Evolutionary conservation across 2,888 invertebrate species (phyloP).

Genomic region (Conchocele bisecta): DNA sequence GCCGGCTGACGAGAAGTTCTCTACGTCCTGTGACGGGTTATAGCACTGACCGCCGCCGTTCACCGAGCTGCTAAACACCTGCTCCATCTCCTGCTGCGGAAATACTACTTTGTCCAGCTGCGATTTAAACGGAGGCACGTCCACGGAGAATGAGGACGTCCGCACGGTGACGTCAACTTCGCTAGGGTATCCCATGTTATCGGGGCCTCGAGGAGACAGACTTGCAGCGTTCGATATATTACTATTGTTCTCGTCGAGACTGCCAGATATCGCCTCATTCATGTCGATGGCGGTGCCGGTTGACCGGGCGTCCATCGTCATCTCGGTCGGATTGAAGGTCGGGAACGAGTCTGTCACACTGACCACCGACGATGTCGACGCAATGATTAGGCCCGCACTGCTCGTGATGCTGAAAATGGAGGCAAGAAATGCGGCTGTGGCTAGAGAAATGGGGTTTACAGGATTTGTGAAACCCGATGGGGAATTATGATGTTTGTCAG

Average conservation of each 20-base stretch:
- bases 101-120: slow-evolving; percentile 48
- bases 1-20: slow-evolving; percentile 5
- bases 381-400: slow-evolving; percentile 23
- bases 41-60: slow-evolving; percentile 33
- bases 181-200: slow-evolving; percentile 47
- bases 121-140: slow-evolving; percentile 59
- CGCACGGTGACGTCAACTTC: slow-evolving; percentile 38
- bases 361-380: slow-evolving; percentile 35
- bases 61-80: slow-evolving; percentile 42
- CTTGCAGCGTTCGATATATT: slow-evolving; percentile 49
- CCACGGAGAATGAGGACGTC: slow-evolving; percentile 52
- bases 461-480: background rate
- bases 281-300: slow-evolving; percentile 40
- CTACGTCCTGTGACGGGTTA: slow-evolving; percentile 34
- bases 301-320: slow-evolving; percentile 52
- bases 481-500: too few species aligned
- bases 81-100: slow-evolving; percentile 48
- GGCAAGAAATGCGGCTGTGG: background rate
- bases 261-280: slow-evolving; percentile 46
- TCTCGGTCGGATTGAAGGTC: slow-evolving; percentile 61
- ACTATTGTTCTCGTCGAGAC: slow-evolving; percentile 59
- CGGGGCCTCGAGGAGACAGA: slow-evolving; percentile 63
- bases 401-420: slow-evolving; percentile 48
- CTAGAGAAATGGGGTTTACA: background rate
- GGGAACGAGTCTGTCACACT: slow-evolving; percentile 57